Percentiles rank a stretch among this genome's conserved stretches.
Evolutionary conservation across 2,888 invertebrate species (phyloP).

Genomic region (Trissolcus japonicus): DNA sequence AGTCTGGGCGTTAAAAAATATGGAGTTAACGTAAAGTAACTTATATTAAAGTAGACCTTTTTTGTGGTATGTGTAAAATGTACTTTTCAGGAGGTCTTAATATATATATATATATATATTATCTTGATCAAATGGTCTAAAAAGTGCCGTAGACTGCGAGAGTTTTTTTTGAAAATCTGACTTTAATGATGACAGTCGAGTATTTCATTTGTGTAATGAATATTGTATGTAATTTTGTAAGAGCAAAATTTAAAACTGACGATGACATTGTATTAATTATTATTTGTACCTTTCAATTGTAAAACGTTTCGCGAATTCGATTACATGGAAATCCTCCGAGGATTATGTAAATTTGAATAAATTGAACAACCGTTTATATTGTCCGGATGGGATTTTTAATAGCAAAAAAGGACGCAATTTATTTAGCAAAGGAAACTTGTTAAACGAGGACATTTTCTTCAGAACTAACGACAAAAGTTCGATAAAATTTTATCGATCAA

Average conservation of each 20-base stretch:
- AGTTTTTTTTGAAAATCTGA: conserved; percentile 33
- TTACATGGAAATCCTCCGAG: too few species aligned
- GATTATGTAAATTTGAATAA: too few species aligned
- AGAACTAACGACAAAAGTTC: too few species aligned
- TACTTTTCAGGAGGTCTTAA: conserved; percentile 43
- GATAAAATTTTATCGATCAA: too few species aligned
- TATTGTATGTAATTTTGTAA: conserved; percentile 40
- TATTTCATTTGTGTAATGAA: conserved; percentile 52
- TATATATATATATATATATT: too few species aligned
- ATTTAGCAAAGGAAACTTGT: too few species aligned
- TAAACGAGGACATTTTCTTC: too few species aligned
- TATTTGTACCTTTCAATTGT: not conserved
- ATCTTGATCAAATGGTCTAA: conserved; percentile 52
- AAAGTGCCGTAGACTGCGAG: conserved; percentile 40
- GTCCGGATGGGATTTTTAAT: too few species aligned
- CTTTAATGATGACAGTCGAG: conserved; percentile 35
- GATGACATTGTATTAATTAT: conserved; percentile 20
- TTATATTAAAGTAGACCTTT: conserved; percentile 36
- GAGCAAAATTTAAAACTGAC: conserved; percentile 9
- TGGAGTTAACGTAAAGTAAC: conserved; percentile 28
- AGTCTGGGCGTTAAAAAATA: conserved; percentile 17
- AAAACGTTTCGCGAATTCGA: too few species aligned
- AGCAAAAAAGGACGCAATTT: too few species aligned
- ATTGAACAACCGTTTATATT: too few species aligned
- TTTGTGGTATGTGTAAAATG: not conserved